Evolutionary conservation across 2,797 vertebrate genomes (phyloP), one percentile per base, ranked within the genome.

Genomic region (Silurus lanzhouensis): DNA sequence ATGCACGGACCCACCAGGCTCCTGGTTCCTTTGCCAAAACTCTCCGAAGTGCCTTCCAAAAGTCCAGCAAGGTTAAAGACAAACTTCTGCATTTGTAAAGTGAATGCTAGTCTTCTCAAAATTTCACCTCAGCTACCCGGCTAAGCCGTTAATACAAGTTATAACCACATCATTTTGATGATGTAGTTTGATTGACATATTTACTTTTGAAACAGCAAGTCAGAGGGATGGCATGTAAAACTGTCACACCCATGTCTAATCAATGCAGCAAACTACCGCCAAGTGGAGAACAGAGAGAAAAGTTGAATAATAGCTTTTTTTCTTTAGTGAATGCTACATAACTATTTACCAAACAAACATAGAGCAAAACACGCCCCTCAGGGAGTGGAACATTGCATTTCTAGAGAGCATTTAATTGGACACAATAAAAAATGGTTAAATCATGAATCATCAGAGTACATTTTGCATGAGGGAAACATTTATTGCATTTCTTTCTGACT

Each of bases 31-130:
- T 93, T 96, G 95, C 95, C 95, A 96, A 94, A 95, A 94, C 91
- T 91, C 92, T 85, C 91, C 87, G 91, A 93, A 93, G 93, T 95
- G 94, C 93, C 95, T 95, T 96, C 95, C 95, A 95, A 95, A 96
- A 96, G 95, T 96, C 94, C 94, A 93, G 93, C 95, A 96, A 96
- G 95, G 95, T 96, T 95, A 96, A 96, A 95, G 92, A 93, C 93
- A 95, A 96, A 96, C 95, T 96, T 95, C 91, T 90, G 93, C 91
- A 90, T 93, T 92, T 67, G 92, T 86, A 83, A 93, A 92, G 93
- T 88, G 74, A 82, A 68, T 72, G 91, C 91, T 93, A 88, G 87
- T 90, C 90, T 91, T 81, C 90, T 81, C 90, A 86, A 81, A 74
- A 84, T 85, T 87, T 91, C 64, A 84, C 78, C 68, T 86, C 80